Base-by-base conservation (phyloP, 2,888 invertebrate genomes). In the Agrochola lychnidis region DNA sequence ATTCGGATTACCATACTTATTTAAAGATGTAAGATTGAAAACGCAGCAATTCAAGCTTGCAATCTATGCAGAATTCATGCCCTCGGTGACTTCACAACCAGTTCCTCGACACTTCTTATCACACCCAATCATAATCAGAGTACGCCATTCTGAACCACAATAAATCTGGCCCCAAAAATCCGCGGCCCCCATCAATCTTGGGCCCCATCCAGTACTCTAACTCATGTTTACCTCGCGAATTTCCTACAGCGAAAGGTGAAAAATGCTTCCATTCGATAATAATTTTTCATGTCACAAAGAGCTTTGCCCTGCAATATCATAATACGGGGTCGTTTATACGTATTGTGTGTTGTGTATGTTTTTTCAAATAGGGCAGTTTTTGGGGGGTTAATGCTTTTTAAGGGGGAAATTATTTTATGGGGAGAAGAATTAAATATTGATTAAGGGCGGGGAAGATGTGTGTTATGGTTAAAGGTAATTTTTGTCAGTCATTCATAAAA, bases 241-340 rank as follows among this genome's bases (percentile, higher is more conserved):
- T 87, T 84, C 77, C 83, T 87, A 76, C 85, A 80, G 83, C 77
- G 82, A 82, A 89, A 91, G 91, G 92, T 91, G 91, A 91, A 91
- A 92, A 91, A 92, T 91, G 88, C 85, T 85, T 73, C 79, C 79
- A 87, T 89, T 89, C 81, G 87, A 86, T 84, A 85, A 90, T 89
- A 89, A 91, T 92, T 90, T 92, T 91, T 92, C 92, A 92, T 85
- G 85, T 85, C 81, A 82, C 72, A 78, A 79, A 82, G 78, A 76
- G 76, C 78, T 82, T 76, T 73, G 81, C 79, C 69, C 77, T 73
- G 86, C 86, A 81, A 89, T 88, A 84, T 89, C 82, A 89, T 87
- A 88, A 87, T 78, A 84, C 19, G 48, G 45, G 45, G 72, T 84
- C 70, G 81, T 78, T 79, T 82, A 70, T 77, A 48, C 25, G 61